A percentile compares a stretch with the other conserved stretches of the same genome.
Conservation (phyloP, 2,888 invertebrate species). For the Heliconius charithonia region DNA sequence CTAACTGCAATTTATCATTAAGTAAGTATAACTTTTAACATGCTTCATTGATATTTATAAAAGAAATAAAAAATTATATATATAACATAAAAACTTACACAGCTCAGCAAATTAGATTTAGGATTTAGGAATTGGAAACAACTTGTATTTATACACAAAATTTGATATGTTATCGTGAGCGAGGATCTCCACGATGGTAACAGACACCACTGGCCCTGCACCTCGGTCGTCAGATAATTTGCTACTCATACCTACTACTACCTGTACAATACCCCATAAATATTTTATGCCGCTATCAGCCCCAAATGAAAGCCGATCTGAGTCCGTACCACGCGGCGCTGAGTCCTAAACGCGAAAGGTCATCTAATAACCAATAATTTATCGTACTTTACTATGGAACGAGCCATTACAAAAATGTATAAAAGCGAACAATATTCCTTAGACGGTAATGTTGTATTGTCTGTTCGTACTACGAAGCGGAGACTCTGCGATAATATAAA, state of each 20-base stretch:
- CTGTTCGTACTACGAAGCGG: neutral
- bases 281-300: neutral
- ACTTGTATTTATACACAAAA: neutral
- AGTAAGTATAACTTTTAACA: too few relatives aligned
- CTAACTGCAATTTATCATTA: too few relatives aligned
- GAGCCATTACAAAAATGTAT: constrained; percentile 25
- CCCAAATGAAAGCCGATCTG: constrained; percentile 1
- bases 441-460: constrained; percentile 11
- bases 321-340: constrained; percentile 13
- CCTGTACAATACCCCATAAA: neutral
- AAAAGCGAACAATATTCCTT: constrained; percentile 22
- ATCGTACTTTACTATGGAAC: constrained; percentile 12
- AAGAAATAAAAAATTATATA: too few relatives aligned
- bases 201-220: constrained; percentile 3
- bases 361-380: constrained; percentile 12
- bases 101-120: too few relatives aligned
- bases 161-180: neutral
- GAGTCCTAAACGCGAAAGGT: neutral
- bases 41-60: too few relatives aligned
- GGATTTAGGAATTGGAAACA: too few relatives aligned
- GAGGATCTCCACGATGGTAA: neutral
- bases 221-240: constrained; percentile 6
- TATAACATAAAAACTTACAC: too few relatives aligned
- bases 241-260: neutral
- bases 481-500: constrained; percentile 23